These are phyloP conservation scores for Istiophorus platypterus DNA, from an alignment of 2,113 vertebrate species.

Conservation along the genomic window DNA sequence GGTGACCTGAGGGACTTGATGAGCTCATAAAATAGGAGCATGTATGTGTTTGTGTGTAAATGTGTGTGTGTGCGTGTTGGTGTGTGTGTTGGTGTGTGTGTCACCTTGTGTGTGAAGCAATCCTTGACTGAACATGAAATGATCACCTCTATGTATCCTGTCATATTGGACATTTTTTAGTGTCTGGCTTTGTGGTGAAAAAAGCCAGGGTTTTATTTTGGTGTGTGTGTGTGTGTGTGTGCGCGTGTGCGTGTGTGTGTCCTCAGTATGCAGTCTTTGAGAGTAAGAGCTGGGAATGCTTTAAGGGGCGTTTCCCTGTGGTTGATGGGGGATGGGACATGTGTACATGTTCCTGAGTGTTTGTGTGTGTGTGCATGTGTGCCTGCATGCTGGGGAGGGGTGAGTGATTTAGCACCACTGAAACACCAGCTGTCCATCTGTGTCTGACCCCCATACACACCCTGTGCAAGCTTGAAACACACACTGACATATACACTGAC, in stretches of 20 bases:
- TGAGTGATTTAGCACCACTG: constrained; percentile 98
- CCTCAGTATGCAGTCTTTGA: constrained; percentile 59
- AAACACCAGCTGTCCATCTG: constrained; percentile 99
- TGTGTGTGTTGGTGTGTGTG: constrained; percentile 73
- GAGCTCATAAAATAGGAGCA: constrained; percentile 83
- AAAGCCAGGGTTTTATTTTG: constrained; percentile 53
- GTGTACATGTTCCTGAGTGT: constrained; percentile 43
- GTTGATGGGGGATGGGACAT: constrained; percentile 75
- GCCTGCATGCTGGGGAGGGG: constrained; percentile 84
- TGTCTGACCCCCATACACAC: constrained; percentile 84
- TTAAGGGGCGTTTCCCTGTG: constrained; percentile 79
- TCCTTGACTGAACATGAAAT: constrained; percentile 64
- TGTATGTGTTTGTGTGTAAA: constrained; percentile 64
- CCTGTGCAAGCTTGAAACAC: constrained; percentile 71
- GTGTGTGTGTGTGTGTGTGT: constrained; percentile 86
- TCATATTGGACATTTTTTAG: constrained; percentile 47
- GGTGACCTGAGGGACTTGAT: constrained; percentile 85
- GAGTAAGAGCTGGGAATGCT: constrained; percentile 73
- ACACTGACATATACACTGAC: constrained; percentile 56
- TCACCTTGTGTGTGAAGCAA: constrained; percentile 37
- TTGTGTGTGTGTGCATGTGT: constrained; percentile 55
- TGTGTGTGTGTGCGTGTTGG: constrained; percentile 44
- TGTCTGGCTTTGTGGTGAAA: constrained; percentile 50
- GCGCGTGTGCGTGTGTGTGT: constrained; percentile 79
- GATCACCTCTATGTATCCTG: constrained; percentile 59